Base-by-base conservation (phyloP, 2,797 vertebrate genomes). In the Cyprinella venusta region DNA sequence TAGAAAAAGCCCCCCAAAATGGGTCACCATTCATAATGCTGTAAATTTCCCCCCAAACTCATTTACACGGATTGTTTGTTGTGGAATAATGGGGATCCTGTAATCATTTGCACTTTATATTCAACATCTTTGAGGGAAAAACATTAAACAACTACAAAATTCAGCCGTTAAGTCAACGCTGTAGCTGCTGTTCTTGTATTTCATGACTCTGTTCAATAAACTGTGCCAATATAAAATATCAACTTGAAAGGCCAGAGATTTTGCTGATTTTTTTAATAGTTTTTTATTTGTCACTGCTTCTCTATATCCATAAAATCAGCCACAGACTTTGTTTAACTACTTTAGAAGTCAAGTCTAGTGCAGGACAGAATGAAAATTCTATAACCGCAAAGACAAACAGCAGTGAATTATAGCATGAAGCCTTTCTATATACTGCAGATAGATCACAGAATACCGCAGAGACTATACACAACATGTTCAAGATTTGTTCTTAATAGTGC, bases 11-110 rank as follows among this genome's bases (percentile, higher is more conserved):
- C 38, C 50, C 18, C 21, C 64, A 82, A 86, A 86, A 75, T 81
- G 85, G 80, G 84, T 86, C 83, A 76, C 48, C 38, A 26, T 24
- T 21, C 84, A 81, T 82, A 80, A 67, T 33, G 21, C 48, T 33
- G 50, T 68, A 48, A 45, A 42, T 67, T 76, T 75, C 80, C 76
- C 33, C 50, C 65, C 61, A 70, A 81, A 59, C 56, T 21, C 48
- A 79, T 78, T 83, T 84, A 64, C 26, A 74, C n/a, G 65, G 38
- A 74, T 64, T 45, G 67, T 84, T 36, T 33, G 70, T 48, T 80
- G 30, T 68, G 30, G 72, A 26, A 26, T 65, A 82, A 68, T 48
- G 16, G 8, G 30, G 40, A 59, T 61, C 36, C 50, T 81, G 38
- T 70, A 65, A 67, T 82, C 71, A 40, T 52, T n/a, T 64, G 33